Percentiles rank a stretch among this genome's conserved stretches.
These are phyloP conservation scores for Caenorhabditis sp. DNA, from an alignment of 2,888 invertebrate genomes.

Conservation along the genomic window DNA sequence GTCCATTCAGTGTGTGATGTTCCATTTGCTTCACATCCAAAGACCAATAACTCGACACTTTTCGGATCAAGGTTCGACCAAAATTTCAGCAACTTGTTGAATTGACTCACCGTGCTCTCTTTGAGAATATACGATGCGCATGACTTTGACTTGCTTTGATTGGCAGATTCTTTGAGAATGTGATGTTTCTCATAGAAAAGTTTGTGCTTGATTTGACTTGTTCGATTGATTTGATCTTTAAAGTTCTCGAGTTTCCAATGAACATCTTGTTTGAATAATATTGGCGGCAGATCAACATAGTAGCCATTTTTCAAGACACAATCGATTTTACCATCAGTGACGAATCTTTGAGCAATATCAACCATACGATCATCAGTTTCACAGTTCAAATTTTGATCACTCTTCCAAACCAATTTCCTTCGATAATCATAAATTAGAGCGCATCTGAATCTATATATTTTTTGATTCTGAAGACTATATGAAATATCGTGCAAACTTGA, in stretches of 20 bases:
- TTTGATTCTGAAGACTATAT: constrained; percentile 16
- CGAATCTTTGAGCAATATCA: neutral
- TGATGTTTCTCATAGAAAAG: constrained; percentile 24
- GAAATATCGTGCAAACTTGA: constrained; percentile 15
- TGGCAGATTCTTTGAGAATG: neutral
- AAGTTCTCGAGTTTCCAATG: constrained; percentile 26
- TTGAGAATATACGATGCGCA: neutral
- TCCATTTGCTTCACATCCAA: constrained; percentile 34
- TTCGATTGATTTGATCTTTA: constrained; percentile 15
- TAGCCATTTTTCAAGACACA: neutral
- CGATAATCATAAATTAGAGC: constrained; percentile 35
- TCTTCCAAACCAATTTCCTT: constrained; percentile 16
- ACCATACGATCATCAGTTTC: neutral
- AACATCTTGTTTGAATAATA: constrained; percentile 15
- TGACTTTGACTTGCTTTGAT: neutral
- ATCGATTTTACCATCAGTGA: neutral
- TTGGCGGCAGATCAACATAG: constrained; percentile 13
- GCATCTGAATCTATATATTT: constrained; percentile 30
- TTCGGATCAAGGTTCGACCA: constrained; percentile 28
- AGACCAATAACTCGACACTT: constrained; percentile 8
- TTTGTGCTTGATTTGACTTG: neutral
- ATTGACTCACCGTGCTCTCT: neutral
- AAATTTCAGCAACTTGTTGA: constrained; percentile 15
- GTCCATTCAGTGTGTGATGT: constrained; percentile 47
- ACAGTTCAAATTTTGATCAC: neutral